phyloP scores from a whole-genome alignment of 2,797 vertebrate species.

The Molossus molossus region DNA sequence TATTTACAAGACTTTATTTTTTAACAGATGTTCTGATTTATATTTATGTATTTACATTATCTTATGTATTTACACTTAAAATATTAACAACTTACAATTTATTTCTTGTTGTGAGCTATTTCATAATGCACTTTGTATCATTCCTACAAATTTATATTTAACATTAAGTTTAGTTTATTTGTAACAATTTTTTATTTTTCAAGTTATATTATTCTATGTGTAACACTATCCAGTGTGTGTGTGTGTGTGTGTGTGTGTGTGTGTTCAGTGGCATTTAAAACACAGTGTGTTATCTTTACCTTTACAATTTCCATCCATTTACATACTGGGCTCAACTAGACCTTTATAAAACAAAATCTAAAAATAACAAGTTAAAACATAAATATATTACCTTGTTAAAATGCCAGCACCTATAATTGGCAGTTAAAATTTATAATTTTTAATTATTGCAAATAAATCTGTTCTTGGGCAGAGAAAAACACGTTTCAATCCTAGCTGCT shows the following conservation, averaged over 20 bases:
- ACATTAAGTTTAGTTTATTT: slow-evolving; percentile 39
- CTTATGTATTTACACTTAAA: slow-evolving; percentile 49
- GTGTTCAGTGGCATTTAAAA: slow-evolving; percentile 75
- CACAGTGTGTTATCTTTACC: slow-evolving; percentile 41
- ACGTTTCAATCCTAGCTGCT: background rate
- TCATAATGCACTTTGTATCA: background rate
- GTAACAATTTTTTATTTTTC: slow-evolving; percentile 44
- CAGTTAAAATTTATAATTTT: slow-evolving; percentile 27
- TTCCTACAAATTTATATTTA: slow-evolving; percentile 31
- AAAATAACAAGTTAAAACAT: background rate
- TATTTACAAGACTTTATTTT: slow-evolving; percentile 28
- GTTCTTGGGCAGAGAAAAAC: background rate
- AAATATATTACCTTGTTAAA: slow-evolving; percentile 23
- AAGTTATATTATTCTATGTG: slow-evolving; percentile 63
- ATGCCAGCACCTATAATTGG: background rate
- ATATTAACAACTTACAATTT: background rate
- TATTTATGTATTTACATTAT: slow-evolving; percentile 14
- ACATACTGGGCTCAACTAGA: slow-evolving; percentile 46
- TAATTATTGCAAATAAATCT: slow-evolving; percentile 71
- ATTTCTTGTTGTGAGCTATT: slow-evolving; percentile 14
- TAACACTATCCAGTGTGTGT: slow-evolving; percentile 35
- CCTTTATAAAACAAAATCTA: slow-evolving; percentile 67
- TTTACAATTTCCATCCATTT: slow-evolving; percentile 73
- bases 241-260: background rate
- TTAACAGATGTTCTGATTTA: slow-evolving; percentile 10